A percentile compares a stretch with the other conserved stretches of the same genome.
phyloP scores from a whole-genome alignment of 2,797 vertebrate species.

The Mycteria americana region DNA sequence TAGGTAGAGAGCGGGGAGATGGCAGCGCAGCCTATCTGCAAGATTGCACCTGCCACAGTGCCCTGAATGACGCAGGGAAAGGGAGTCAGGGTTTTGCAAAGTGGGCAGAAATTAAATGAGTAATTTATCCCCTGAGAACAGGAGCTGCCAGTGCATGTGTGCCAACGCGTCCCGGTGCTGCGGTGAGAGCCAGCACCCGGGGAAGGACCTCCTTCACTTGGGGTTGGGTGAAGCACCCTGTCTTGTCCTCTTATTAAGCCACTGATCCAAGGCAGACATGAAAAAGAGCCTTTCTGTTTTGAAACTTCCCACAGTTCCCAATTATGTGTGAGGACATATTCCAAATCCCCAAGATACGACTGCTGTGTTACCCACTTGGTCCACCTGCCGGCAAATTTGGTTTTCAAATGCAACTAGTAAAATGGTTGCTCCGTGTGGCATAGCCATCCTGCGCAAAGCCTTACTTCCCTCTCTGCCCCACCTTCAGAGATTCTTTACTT shows the following conservation, averaged over 20 bases:
- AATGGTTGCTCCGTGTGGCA: neutral
- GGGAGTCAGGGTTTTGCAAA: neutral
- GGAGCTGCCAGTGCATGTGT: neutral
- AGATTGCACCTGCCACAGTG: neutral
- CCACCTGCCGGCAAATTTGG: neutral
- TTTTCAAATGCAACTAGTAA: neutral
- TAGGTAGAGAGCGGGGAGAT: neutral
- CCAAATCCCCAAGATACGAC: neutral
- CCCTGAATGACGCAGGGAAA: neutral
- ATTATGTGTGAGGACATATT: neutral
- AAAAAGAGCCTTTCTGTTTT: neutral
- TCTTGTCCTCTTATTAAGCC: neutral
- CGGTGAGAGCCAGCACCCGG: neutral
- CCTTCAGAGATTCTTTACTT: neutral
- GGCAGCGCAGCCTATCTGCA: neutral
- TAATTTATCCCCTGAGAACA: neutral
- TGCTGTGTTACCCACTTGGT: neutral
- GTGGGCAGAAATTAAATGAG: neutral
- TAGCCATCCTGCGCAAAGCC: neutral
- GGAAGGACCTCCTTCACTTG: rapidly evolving
- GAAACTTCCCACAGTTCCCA: neutral
- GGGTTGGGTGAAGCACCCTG: neutral
- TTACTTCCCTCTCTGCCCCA: neutral
- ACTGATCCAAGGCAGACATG: neutral
- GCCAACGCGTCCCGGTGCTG: rapidly evolving